Percentiles rank a stretch among this genome's conserved stretches.
Evolutionary conservation across 2,113 vertebrate genomes (phyloP).

Genomic region (Isurus oxyrinchus): DNA sequence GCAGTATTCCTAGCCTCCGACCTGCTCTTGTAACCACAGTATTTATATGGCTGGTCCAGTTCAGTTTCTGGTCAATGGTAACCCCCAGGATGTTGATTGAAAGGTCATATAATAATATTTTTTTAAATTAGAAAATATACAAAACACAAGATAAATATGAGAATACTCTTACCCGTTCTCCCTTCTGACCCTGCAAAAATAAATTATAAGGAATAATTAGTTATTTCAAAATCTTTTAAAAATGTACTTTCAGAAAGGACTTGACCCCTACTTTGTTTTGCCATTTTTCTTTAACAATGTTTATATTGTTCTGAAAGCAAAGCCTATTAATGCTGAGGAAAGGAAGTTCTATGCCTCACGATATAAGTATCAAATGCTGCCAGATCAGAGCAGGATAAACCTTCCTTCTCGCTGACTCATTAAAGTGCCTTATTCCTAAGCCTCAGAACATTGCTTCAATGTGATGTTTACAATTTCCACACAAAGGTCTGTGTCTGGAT

Average conservation of each 20-base stretch:
- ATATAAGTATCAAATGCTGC: neutral
- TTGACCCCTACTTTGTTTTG: neutral
- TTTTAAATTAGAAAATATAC: neutral
- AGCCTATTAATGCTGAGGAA: neutral
- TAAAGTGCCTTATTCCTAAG: neutral
- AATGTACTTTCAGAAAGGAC: neutral
- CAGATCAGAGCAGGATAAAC: neutral
- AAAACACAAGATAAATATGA: neutral
- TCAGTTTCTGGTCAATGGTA: too few relatives aligned
- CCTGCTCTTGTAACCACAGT: too few relatives aligned
- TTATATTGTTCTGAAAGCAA: neutral
- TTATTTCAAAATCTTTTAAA: neutral
- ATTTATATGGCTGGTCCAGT: too few relatives aligned
- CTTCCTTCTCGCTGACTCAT: neutral
- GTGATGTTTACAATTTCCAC: neutral
- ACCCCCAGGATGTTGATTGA: too few relatives aligned
- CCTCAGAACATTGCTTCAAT: neutral
- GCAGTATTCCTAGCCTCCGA: too few relatives aligned
- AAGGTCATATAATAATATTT: neutral
- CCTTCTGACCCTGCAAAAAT: constrained; percentile 64
- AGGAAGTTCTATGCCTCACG: neutral
- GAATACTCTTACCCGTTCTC: constrained; percentile 57
- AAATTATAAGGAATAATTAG: constrained; percentile 30
- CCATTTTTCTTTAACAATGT: neutral
- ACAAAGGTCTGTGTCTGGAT: neutral